These are phyloP conservation scores for Anas platyrhynchos DNA, from an alignment of 2,113 vertebrate species.

Conservation along the genomic window DNA sequence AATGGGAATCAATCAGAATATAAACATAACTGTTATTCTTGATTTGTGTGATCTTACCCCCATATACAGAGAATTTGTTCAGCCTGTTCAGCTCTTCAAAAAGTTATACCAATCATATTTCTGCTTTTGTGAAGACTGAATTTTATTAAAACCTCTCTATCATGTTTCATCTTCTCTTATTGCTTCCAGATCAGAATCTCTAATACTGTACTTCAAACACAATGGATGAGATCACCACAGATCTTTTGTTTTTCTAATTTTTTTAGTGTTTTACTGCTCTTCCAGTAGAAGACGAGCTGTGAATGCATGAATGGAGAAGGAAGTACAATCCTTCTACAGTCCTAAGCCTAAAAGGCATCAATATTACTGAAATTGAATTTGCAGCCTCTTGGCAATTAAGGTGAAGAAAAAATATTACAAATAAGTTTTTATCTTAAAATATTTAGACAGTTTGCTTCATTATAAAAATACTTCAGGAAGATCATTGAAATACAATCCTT, in stretches of 20 bases:
- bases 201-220: background rate
- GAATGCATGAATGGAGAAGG: background rate
- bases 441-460: background rate
- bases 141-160: background rate
- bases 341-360: background rate
- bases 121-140: background rate
- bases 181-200: background rate
- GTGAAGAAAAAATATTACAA: background rate
- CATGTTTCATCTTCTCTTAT: background rate
- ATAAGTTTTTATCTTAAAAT: background rate
- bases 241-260: background rate
- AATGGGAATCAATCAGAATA: background rate
- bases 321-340: background rate
- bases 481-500: background rate
- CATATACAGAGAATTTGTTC: background rate
- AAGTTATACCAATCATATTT: background rate
- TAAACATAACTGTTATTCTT: background rate
- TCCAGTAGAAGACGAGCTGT: background rate
- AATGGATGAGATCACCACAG: background rate
- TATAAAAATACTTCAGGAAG: background rate
- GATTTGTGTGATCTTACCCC: background rate
- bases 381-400: background rate
- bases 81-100: background rate
- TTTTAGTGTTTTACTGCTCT: background rate
- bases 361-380: background rate